Evolutionary conservation across 2,113 vertebrate species (phyloP).

Genomic region (Misgurnus anguillicaudatus): DNA sequence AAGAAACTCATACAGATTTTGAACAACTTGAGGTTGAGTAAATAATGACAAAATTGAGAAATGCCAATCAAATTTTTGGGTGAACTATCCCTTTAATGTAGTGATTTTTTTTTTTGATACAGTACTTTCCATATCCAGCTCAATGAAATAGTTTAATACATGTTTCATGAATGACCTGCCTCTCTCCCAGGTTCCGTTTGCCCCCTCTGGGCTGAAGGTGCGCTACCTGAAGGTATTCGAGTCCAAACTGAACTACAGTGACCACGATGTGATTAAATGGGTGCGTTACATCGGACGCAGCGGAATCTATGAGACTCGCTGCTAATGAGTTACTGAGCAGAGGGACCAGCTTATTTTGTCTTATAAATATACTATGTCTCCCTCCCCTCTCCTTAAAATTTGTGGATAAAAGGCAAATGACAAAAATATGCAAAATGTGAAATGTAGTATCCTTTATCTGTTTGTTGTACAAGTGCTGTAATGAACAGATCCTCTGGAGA

Average conservation of each 20-base stretch:
- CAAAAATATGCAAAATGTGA: constrained; percentile 71
- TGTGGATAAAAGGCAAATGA: constrained; percentile 64
- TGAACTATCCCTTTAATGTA: no score
- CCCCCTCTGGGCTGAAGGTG: constrained; percentile 97
- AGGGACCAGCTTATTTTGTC: background rate
- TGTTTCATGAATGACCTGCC: background rate
- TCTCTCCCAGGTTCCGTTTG: constrained; percentile 87
- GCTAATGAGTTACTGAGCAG: constrained; percentile 39
- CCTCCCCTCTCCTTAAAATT: constrained; percentile 28
- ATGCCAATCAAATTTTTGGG: no score
- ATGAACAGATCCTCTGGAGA: constrained; percentile 61
- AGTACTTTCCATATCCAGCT: no score
- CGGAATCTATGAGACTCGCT: constrained; percentile 96
- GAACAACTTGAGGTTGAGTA: no score
- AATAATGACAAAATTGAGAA: no score
- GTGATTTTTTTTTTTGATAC: no score
- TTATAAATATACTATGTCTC: constrained; percentile 32
- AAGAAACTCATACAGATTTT: no score
- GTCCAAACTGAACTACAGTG: constrained; percentile 99
- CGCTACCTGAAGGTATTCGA: constrained; percentile 99
- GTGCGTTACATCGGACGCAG: constrained; percentile 98
- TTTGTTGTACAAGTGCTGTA: constrained; percentile 70
- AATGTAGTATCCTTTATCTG: constrained; percentile 70
- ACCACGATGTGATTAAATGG: constrained; percentile 99
- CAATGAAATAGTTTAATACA: no score